Conservation (phyloP, 2,888 invertebrate species). For the Epinotia brunnichana region DNA sequence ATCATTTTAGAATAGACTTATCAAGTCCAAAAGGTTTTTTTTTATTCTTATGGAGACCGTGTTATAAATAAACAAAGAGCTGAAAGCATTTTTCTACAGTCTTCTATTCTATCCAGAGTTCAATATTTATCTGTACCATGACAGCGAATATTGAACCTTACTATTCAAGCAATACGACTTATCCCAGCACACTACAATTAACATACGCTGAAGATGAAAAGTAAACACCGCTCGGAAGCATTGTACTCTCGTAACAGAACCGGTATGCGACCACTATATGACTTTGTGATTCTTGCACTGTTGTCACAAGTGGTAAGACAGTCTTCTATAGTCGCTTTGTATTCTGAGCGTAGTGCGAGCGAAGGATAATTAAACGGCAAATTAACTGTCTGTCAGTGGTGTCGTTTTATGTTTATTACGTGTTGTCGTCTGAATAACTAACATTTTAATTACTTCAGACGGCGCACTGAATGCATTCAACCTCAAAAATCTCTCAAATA, state of each 20-base stretch:
- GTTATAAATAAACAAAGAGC: background rate
- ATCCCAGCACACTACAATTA: conserved; percentile 15
- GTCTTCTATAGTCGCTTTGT: conserved; percentile 22
- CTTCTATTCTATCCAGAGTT: background rate
- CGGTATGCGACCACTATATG: conserved; percentile 27
- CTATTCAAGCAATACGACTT: background rate
- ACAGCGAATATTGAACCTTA: conserved; percentile 6
- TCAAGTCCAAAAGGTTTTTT: too few species aligned
- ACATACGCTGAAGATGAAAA: conserved; percentile 37
- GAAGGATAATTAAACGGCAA: conserved; percentile 24
- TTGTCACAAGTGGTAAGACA: conserved; percentile 31
- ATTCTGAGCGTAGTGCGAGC: background rate
- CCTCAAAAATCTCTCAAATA: background rate
- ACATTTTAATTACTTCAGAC: background rate
- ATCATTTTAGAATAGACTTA: too few species aligned
- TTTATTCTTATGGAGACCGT: background rate
- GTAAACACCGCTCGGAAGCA: conserved; percentile 29
- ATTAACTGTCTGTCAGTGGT: conserved; percentile 22
- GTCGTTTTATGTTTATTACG: conserved; percentile 4
- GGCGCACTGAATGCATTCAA: background rate
- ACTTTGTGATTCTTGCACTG: conserved; percentile 37
- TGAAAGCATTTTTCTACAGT: background rate
- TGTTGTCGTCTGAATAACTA: background rate
- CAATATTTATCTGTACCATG: background rate
- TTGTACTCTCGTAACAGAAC: conserved; percentile 20